Evolutionary conservation across 2,113 vertebrate genomes (phyloP), one percentile per base, ranked within the genome.

Genomic region (Ctenodactylus gundi): DNA sequence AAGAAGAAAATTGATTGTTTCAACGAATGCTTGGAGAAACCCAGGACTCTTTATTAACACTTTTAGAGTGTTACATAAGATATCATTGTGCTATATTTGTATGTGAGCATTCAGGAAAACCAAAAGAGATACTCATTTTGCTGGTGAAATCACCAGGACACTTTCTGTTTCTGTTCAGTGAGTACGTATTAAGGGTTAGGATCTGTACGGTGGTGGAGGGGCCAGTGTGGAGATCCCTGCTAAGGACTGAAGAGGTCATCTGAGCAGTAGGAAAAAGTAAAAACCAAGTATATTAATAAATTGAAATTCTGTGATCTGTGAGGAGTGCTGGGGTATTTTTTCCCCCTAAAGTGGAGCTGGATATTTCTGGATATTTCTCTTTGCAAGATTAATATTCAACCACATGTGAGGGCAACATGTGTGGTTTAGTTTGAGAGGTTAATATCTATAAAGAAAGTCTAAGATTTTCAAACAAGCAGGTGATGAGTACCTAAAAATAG

Each of bases 301-400:
- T 94, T 49, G 17, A 67, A 46, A 3, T 72, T 84, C 49, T 91
- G 49, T 57, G 17, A 60, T 44, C 11, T 55, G 6, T 51, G 72
- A 84, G 84, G 51, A 72, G 46, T 49, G n/a, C n/a, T n/a, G n/a
- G n/a, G n/a, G n/a, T 9, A 41, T 83, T 91, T 72, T 57, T 82
- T 82, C 53, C 53, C 15, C 44, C 51, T 64, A 81, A 81, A 85
- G n/a, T 39, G 8, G 17, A 8, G 46, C 15, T 0, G 2, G 10
- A 68, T 78, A 27, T 75, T 91, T 97, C 70, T 96, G 27, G 10
- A 68, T 78, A 27, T 75, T 91, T 97, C 70, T 96, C 21, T 91
- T 91, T 67, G 49, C 7, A 77, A 75, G 57, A 53, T 62, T 78
- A 82, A 93, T 83, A 55, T 51, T 76, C 46, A 84, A 29, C 49